These are phyloP conservation scores for Apodemus speciosus DNA, from an alignment of 2,113 vertebrate species.

Conservation along the genomic window DNA sequence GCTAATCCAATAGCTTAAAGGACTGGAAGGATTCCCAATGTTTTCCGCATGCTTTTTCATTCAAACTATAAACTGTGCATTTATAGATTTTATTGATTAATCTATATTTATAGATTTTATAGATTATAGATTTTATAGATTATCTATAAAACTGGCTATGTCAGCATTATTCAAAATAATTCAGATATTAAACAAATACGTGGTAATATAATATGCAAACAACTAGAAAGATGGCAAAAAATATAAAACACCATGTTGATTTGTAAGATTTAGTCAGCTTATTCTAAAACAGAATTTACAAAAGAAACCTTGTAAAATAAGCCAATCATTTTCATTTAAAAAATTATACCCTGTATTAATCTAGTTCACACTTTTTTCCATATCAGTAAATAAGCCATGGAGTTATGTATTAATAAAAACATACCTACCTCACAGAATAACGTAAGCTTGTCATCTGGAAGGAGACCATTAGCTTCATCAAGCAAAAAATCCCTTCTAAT, in stretches of 20 bases:
- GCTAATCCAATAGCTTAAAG: neutral
- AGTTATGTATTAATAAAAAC: constrained; percentile 33
- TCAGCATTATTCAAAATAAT: constrained; percentile 16
- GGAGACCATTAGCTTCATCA: constrained; percentile 97
- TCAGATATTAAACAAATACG: constrained; percentile 42
- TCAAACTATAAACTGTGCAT: constrained; percentile 56
- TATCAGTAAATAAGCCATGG: constrained; percentile 22
- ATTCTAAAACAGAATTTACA: constrained; percentile 16
- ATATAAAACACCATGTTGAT: neutral
- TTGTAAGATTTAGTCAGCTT: constrained; percentile 17
- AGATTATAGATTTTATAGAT: too few species aligned
- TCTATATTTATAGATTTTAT: too few species aligned
- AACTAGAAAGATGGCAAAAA: neutral
- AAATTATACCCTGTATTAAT: neutral
- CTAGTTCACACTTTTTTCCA: constrained; percentile 16
- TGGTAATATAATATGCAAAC: neutral
- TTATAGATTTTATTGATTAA: too few species aligned
- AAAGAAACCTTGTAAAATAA: constrained; percentile 8
- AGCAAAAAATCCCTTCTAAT: constrained; percentile 99
- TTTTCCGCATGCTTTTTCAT: constrained; percentile 12
- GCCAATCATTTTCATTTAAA: constrained; percentile 17
- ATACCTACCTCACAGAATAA: constrained; percentile 96
- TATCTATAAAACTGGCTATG: neutral
- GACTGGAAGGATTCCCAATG: neutral
- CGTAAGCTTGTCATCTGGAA: constrained; percentile 98